These are phyloP conservation scores for Ruditapes philippinarum DNA, from an alignment of 1,140 invertebrate species.

Conservation along the genomic window DNA sequence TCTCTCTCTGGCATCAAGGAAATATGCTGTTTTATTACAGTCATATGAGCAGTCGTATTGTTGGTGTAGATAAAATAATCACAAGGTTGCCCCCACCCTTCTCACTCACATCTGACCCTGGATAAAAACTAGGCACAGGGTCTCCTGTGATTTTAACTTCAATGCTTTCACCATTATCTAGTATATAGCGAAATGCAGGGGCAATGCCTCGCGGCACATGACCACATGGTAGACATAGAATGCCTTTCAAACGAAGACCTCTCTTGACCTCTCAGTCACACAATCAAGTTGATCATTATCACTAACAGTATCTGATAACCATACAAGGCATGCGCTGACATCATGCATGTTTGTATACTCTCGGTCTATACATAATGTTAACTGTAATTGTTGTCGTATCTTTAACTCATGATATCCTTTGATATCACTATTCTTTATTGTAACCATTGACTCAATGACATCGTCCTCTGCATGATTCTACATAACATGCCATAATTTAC, in stretches of 20 bases:
- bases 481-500: neutral
- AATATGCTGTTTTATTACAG: neutral
- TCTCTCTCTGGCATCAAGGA: neutral
- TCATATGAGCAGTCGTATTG: neutral
- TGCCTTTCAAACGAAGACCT: slow-evolving; percentile 7
- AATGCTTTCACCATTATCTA: slow-evolving; percentile 42
- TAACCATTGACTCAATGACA: neutral
- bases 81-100: slow-evolving; percentile 50
- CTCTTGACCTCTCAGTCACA: neutral
- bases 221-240: slow-evolving; percentile 38
- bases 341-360: slow-evolving; percentile 22
- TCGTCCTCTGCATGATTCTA: neutral
- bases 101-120: slow-evolving; percentile 8
- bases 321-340: neutral
- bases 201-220: slow-evolving; percentile 58
- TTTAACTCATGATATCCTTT: neutral
- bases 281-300: neutral
- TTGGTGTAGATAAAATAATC: slow-evolving; percentile 9
- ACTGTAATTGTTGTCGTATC: slow-evolving; percentile 1
- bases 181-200: slow-evolving; percentile 19
- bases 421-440: neutral
- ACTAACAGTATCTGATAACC: neutral
- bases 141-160: slow-evolving; percentile 6
- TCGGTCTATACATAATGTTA: neutral
- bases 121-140: slow-evolving; percentile 54